These are phyloP conservation scores for Rhinichthys klamathensis DNA, from an alignment of 2,113 vertebrate genomes.

Conservation along the genomic window DNA sequence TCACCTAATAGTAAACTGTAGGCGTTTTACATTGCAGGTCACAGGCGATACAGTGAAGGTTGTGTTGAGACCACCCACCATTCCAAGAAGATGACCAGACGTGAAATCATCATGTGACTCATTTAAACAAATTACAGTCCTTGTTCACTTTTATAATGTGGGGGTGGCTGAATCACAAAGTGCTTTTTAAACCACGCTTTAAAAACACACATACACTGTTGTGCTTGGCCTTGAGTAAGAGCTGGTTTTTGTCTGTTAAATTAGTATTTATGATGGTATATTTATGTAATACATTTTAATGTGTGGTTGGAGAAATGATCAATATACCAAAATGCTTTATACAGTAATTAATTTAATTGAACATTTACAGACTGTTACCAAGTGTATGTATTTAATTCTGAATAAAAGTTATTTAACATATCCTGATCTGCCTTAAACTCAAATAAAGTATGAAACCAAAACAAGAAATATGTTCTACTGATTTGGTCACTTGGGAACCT, in stretches of 20 bases:
- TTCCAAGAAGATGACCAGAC: slow-evolving; percentile 57
- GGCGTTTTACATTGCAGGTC: slow-evolving; percentile 37
- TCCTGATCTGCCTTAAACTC: background rate
- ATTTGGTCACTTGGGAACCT: too few species aligned
- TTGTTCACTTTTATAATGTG: background rate
- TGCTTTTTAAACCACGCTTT: background rate
- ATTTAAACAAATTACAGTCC: slow-evolving; percentile 18
- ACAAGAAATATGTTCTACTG: too few species aligned
- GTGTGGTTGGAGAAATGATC: background rate
- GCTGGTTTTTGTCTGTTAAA: background rate
- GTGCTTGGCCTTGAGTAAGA: background rate
- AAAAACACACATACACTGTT: background rate
- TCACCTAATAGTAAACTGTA: background rate
- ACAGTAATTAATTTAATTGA: background rate
- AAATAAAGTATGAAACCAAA: too few species aligned
- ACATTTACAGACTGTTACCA: background rate
- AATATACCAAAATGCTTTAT: background rate
- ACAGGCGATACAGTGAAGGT: slow-evolving; percentile 47
- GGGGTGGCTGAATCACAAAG: background rate
- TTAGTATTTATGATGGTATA: background rate
- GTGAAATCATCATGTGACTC: slow-evolving; percentile 10
- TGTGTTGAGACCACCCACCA: slow-evolving; percentile 54
- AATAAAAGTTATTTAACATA: background rate
- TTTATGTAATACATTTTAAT: background rate
- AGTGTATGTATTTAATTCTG: background rate